Percentiles rank a stretch among this genome's conserved stretches.
These are phyloP conservation scores for Stegodyphus dumicola DNA, from an alignment of 1,140 invertebrate genomes.

Conservation along the genomic window DNA sequence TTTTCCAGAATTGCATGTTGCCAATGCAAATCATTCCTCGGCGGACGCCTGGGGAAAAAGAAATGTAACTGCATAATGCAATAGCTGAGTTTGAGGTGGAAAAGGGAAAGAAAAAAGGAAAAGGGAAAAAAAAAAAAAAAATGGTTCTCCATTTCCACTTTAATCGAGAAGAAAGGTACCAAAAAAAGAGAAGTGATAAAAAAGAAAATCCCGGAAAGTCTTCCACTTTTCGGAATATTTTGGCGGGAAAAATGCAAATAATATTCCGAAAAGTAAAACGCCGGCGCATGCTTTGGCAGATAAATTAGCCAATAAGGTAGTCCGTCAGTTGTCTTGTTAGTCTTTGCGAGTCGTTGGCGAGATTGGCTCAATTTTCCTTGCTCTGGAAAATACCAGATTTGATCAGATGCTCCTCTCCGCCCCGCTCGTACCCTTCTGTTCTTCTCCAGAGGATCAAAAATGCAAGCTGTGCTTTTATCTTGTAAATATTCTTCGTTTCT, in stretches of 20 bases:
- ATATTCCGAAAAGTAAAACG: background rate
- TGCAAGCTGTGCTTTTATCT: conserved; percentile 22
- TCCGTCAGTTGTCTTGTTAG: background rate
- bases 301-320: conserved; percentile 35
- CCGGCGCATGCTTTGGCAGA: background rate
- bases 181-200: background rate
- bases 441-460: background rate
- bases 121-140: no score
- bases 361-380: conserved; percentile 31
- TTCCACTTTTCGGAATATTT: background rate
- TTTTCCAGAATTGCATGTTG: conserved; percentile 9
- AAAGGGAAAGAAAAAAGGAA: no score
- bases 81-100: background rate
- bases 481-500: conserved; percentile 27
- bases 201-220: background rate
- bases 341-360: conserved; percentile 12
- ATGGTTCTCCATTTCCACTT: no score
- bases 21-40: conserved; percentile 32
- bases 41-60: conserved; percentile 17
- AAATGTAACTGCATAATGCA: conserved; percentile 47
- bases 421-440: no score
- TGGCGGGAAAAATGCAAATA: background rate
- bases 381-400: conserved; percentile 2
- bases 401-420: background rate
- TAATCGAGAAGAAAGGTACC: no score